Evolutionary conservation across 2,888 invertebrate species (phyloP), one percentile per base, ranked within the genome.

Genomic region (Sinhomidia bicolor): DNA sequence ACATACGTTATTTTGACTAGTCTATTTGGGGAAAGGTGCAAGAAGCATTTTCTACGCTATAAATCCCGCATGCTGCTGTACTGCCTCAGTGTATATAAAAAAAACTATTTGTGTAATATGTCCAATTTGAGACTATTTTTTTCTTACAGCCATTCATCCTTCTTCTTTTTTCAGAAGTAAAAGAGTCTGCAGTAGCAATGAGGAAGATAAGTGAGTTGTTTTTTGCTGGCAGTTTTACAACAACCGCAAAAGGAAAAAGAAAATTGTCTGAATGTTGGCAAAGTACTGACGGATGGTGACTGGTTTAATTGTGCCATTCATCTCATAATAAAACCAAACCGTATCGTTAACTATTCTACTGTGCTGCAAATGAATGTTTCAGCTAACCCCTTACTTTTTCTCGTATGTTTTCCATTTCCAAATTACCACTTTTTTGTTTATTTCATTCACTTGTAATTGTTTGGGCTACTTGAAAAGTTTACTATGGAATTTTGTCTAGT

Each of bases 41-140:
- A 36, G 76, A 78, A 57, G 83, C 23, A 76, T 54, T 83, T 79
- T 88, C 51, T 79, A 54, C 47, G 44, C 84, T 57, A 88, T 88
- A 88, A 88, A 88, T 88, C 78, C 79, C 68, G 20, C 60, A 57
- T 71, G 79, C 29, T 84, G 71, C 71, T 68, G 47, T 83, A 71
- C 36, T 5, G 3, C 7, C 7, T 5, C 36, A 36, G 3, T 3
- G 36, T 79, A 84, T 71, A 68, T 84, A 79, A 78, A 79, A 60
- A 79, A 78, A 79, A 60, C 79, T 79, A 84, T 88, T 88, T 88
- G 79, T 78, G 84, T 83, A 84, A 84, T 84, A 68, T 88, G 88
- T 71, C 83, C 68, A 79, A 88, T 82, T 41, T 88, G 88, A 88
- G 84, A 88, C 78, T n/a, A n/a, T n/a, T 82, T 83, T 80, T 51